phyloP scores from a whole-genome alignment of 2,888 invertebrate species.

The Ormyrus thymus region DNA sequence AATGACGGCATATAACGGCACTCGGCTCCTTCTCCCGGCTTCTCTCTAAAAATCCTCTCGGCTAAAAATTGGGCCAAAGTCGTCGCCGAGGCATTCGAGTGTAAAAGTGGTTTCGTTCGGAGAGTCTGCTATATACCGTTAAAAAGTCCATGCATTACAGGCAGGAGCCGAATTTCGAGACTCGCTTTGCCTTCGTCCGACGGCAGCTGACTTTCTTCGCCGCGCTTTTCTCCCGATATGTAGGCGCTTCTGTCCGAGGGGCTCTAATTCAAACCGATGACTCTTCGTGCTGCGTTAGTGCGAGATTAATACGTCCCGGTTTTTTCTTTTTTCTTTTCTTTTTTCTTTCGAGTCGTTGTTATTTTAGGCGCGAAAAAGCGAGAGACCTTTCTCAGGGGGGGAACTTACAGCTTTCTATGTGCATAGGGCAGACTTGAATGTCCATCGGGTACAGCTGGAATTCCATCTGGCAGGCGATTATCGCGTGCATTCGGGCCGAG shows the following conservation, averaged over 20 bases:
- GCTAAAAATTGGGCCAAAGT: slow-evolving; percentile 51
- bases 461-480: slow-evolving; percentile 91
- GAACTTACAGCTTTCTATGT: slow-evolving; percentile 88
- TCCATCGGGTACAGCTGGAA: slow-evolving; percentile 92
- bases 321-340: too few relatives aligned
- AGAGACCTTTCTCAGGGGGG: too few relatives aligned
- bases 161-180: too few relatives aligned
- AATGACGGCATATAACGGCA: slow-evolving; percentile 40
- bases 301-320: too few relatives aligned
- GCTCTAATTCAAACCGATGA: too few relatives aligned
- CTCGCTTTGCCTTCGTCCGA: too few relatives aligned
- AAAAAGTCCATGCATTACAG: slow-evolving; percentile 22
- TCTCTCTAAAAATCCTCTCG: slow-evolving; percentile 23
- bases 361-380: neutral
- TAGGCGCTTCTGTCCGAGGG: too few relatives aligned
- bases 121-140: slow-evolving; percentile 45
- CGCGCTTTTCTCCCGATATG: too few relatives aligned
- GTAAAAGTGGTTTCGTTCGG: slow-evolving; percentile 53
- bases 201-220: too few relatives aligned
- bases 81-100: slow-evolving; percentile 42
- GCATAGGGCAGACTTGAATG: slow-evolving; percentile 88
- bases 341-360: too few relatives aligned
- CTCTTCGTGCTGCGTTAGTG: too few relatives aligned
- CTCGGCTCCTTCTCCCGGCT: slow-evolving; percentile 19
- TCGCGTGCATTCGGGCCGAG: slow-evolving; percentile 89